Base-by-base conservation (phyloP, 1,140 invertebrate genomes). In the Thaumatotibia leucotreta region DNA sequence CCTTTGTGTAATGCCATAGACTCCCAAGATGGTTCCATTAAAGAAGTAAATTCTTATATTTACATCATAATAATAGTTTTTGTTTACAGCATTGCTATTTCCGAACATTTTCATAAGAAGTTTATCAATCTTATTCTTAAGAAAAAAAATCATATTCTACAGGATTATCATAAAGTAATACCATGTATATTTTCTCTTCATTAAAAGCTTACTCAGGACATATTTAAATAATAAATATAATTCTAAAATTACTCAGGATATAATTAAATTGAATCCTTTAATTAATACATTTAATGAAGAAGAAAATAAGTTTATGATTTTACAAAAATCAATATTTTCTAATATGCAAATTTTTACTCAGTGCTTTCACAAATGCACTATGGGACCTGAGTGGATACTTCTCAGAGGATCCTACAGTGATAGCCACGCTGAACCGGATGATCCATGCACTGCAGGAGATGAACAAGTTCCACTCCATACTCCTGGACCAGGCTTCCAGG, bases 401-500 rank as follows among this genome's bases (percentile, higher is more conserved):
- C 76, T 92, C 93, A 39, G 93, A 96, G 77, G 95, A 97, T 84
- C 91, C 93, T 4, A 91, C 93, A 63, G 93, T 96, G 63, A 92
- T 94, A 85, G 92, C 93, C 4, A 93, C 93, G 17, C 83, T 97
- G 35, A 96, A 95, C 75, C 94, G 95, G 81, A 91, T 96, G 67
- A 96, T 96, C 64, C 94, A 95, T 80, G 93, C 94, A 64, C 87
- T 97, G 10, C 94, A 96, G 92, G 96, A 98, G 92, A 96, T 97
- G 94, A 96, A 96, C 80, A 98, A 98, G 83, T 98, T 97, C 84
- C 97, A 98, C 74, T 95, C 95, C 5, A 98, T 96, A 70, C 91
- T 98, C 23, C 89, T 98, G 73, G 97, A 98, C 86, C 97, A 98
- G 91, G 96, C 97, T 8, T 96, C 96, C 39, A 93, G 97, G 78